Base-by-base conservation (phyloP, 2,888 invertebrate species). In the Mesoligia furuncula region DNA sequence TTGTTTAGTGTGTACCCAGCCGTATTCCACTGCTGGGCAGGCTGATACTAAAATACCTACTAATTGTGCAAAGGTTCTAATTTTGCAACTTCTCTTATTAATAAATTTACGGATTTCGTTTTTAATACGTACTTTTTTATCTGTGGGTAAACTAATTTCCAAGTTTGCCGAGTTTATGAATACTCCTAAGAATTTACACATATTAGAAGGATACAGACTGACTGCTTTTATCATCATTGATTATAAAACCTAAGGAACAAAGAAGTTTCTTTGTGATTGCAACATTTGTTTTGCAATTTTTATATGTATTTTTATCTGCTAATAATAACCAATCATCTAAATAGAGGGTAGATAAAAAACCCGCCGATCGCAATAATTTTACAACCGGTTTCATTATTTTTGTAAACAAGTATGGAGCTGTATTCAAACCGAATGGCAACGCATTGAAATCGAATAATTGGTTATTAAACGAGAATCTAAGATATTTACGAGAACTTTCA, bases 371-470 rank as follows among this genome's bases (percentile, higher is more conserved):
- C 27, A 73, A 54, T 11, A 73, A 48, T 45, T 42, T 73, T 4
- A 36, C 42, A 13, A 73, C 54, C 0, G 39, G 39, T 39, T 39
- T 39, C 39, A 39, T 39, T 39, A 73, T 54, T 24, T 73, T 73
- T 57, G 73, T 66, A 36, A 45, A 73, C 31, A 73, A 27, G 17
- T 64, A 72, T 11, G 48, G 62, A 36, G 72, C 72, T 6, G 62
- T 72, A 11, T 36, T 72, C 9, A 57, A 31, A 9, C 65, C 73
- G 17, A 73, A 73, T 31, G 73, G 66, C 57, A 73, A 65, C 9
- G 13, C 54, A 54, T 73, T 73, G 39, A 73, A 73, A 57, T 73
- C 64, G 20, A 39, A 65, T 27, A 65, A n/a, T 36, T 62, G 61
- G 9, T 2, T 42, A 8, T 51, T 48, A 24, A 48, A 72, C 6